phyloP scores from a whole-genome alignment of 1,140 invertebrate species.

The Latrodectus geometricus region DNA sequence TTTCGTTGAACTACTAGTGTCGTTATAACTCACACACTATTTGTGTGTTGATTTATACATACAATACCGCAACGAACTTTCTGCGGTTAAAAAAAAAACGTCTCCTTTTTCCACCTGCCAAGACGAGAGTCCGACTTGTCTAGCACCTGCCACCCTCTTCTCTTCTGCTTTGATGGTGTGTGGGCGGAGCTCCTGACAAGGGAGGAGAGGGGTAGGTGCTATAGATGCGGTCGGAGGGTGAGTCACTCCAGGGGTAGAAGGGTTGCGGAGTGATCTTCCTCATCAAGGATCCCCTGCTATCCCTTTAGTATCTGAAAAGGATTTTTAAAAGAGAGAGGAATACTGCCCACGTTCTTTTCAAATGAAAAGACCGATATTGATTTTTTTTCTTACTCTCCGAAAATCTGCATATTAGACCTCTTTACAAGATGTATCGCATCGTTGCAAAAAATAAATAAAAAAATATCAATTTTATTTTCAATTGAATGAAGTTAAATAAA shows the following conservation, averaged over 20 bases:
- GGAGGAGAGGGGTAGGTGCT: conserved; percentile 4
- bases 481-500: no score
- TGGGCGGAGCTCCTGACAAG: neutral
- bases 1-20: neutral
- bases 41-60: neutral
- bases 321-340: conserved; percentile 39
- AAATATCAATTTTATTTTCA: no score
- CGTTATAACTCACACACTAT: neutral
- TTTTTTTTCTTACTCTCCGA: neutral
- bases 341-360: neutral
- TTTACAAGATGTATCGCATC: no score
- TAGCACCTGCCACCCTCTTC: conserved; percentile 51
- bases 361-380: neutral
- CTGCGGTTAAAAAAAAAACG: neutral
- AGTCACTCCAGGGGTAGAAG: conserved; percentile 13
- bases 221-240: conserved; percentile 20
- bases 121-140: conserved; percentile 39
- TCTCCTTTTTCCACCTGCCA: conserved; percentile 52
- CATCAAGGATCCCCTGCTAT: conserved; percentile 24
- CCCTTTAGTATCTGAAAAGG: conserved; percentile 23
- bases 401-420: no score
- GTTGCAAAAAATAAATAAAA: no score
- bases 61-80: neutral
- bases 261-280: conserved; percentile 7
- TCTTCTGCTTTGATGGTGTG: neutral